A percentile compares a stretch with the other conserved stretches of the same genome.
phyloP scores from a whole-genome alignment of 2,888 invertebrate genomes.

The Lithophane semibrunnea region DNA sequence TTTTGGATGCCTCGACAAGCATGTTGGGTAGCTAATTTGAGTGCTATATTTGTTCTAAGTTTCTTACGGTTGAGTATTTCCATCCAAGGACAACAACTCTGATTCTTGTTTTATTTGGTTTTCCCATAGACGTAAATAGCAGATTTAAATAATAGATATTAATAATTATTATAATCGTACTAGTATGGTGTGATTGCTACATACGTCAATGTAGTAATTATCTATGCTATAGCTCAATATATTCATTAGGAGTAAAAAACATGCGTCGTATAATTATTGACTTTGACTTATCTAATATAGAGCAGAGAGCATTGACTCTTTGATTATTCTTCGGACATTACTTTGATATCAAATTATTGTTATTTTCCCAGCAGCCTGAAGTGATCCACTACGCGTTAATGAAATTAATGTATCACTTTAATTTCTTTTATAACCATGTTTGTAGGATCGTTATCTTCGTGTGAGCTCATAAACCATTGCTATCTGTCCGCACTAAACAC shows the following conservation, averaged over 20 bases:
- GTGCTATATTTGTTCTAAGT: slow-evolving; percentile 36
- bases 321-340: not conserved
- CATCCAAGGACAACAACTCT: slow-evolving; percentile 59
- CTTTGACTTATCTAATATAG: not conserved
- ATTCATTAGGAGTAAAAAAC: slow-evolving; percentile 10
- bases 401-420: slow-evolving; percentile 18
- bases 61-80: slow-evolving; percentile 35
- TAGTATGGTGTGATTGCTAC: slow-evolving; percentile 36
- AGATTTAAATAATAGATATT: slow-evolving; percentile 63
- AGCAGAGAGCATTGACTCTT: slow-evolving; percentile 4
- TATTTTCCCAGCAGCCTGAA: not conserved
- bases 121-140: slow-evolving; percentile 63
- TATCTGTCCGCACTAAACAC: slow-evolving; percentile 60
- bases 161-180: slow-evolving; percentile 42
- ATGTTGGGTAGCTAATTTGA: slow-evolving; percentile 42
- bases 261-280: not conserved
- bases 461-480: slow-evolving; percentile 51
- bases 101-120: slow-evolving; percentile 64
- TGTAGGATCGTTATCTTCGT: slow-evolving; percentile 49
- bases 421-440: slow-evolving; percentile 42
- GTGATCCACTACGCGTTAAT: slow-evolving; percentile 16
- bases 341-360: slow-evolving; percentile 3
- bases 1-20: slow-evolving; percentile 40
- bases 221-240: slow-evolving; percentile 22
- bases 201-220: slow-evolving; percentile 45